phyloP scores from a whole-genome alignment of 1,140 invertebrate species.

The Drosophila miranda region DNA sequence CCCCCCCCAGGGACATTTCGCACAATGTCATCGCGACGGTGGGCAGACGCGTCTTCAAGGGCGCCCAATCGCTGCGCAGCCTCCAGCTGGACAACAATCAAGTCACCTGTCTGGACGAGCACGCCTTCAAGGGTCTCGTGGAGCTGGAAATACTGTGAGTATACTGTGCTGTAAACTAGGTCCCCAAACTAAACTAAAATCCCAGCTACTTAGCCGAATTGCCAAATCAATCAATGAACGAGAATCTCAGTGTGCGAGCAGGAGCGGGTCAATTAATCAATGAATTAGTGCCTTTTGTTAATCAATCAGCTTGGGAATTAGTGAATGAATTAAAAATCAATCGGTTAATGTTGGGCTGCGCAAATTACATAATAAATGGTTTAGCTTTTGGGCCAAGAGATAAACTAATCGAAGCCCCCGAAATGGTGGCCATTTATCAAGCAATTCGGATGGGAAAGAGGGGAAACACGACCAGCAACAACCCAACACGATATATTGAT shows the following conservation, averaged over 20 bases:
- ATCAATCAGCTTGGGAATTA: slow-evolving; percentile 33
- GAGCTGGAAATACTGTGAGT: slow-evolving; percentile 95
- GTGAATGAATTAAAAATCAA: slow-evolving; percentile 52
- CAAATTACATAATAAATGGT: slow-evolving; percentile 50
- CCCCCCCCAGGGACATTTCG: slow-evolving; percentile 92
- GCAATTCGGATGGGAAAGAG: slow-evolving; percentile 10
- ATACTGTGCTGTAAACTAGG: background rate
- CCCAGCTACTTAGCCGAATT: background rate
- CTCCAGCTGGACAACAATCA: slow-evolving; percentile 97
- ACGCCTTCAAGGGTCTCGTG: slow-evolving; percentile 89
- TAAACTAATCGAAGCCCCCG: slow-evolving; percentile 26
- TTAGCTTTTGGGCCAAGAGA: slow-evolving; percentile 20
- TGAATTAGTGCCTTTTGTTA: slow-evolving; percentile 32
- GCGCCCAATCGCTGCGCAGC: slow-evolving; percentile 90
- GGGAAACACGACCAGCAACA: no score
- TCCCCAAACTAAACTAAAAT: slow-evolving; percentile 7
- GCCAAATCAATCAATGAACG: slow-evolving; percentile 2
- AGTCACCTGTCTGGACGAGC: slow-evolving; percentile 95
- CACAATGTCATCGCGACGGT: slow-evolving; percentile 95
- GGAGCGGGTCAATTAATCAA: slow-evolving; percentile 26
- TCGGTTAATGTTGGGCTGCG: slow-evolving; percentile 26
- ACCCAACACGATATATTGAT: no score
- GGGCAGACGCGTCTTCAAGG: slow-evolving; percentile 93
- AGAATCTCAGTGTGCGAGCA: background rate
- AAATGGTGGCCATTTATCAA: slow-evolving; percentile 42